Evolutionary conservation across 53 echinoderm and acorn worm genomes (phyloP), one percentile per base, ranked within the genome.

Genomic region (Temnopleurus reevesii): DNA sequence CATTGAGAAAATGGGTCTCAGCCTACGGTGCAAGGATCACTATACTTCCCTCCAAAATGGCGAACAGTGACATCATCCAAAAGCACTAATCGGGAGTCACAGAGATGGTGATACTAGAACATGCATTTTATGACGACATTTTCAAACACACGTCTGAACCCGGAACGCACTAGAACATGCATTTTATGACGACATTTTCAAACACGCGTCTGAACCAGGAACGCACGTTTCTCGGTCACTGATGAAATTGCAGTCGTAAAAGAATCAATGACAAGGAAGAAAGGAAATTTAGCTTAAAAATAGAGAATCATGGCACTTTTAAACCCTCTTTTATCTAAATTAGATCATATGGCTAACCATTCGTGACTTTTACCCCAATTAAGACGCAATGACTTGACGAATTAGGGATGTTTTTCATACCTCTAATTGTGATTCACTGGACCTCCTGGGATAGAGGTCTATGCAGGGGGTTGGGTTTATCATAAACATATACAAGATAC

Each of bases 361-460:
- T 43, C 77, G 77, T 77, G 44, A 77, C 77, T 24, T 77, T 77
- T 77, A 45, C 44, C 46, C 44, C 44, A 19, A 44, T 77, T 45
- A 77, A 45, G 77, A 45, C 38, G 19, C 4, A 23, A 44, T 77
- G 77, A 77, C 13, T 43, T 25, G 44, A 45, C 21, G 77, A 77
- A 45, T 45, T 43, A 77, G 77, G 77, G n/a, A 45, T 77, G 77
- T 77, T 77, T 45, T 77, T 77, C 77, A 77, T 44, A 77, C 46
- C 10, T 45, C 5, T 45, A 26, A 77, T 77, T 77, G 77, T 77
- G 43, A 77, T 43, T 44, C 10, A 12, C 31, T 19, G 43, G 77
- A 77, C 77, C 77, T 45, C 77, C 77, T 43, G 23, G 77, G 77
- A 43, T 45, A 43, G n/a, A 7, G 18, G 10, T 3, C 77, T 23